phyloP scores from a whole-genome alignment of 2,888 invertebrate species.

The Anagyrus pseudococci region DNA sequence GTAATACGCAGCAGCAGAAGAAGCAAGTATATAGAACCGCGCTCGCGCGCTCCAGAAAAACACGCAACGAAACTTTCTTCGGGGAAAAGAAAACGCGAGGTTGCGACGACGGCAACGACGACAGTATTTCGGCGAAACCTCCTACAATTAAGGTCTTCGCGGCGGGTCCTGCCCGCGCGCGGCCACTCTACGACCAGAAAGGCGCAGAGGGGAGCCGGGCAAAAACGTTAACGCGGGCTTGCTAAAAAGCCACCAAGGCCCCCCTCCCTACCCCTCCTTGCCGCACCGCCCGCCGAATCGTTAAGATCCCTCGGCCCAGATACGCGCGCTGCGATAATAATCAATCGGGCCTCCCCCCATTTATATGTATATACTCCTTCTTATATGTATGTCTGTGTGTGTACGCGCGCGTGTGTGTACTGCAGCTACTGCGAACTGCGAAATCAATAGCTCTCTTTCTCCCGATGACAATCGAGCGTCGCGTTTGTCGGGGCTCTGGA shows the following conservation, averaged over 20 bases:
- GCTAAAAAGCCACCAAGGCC: constrained; percentile 5
- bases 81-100: background rate
- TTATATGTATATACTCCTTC: too few species aligned
- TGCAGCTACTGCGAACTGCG: too few species aligned
- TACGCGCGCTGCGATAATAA: constrained; percentile 14
- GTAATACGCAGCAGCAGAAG: background rate
- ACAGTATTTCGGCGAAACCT: background rate
- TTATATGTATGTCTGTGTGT: too few species aligned
- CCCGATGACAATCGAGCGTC: too few species aligned
- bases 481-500: too few species aligned
- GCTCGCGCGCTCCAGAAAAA: too few species aligned
- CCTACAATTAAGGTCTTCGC: background rate
- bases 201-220: background rate
- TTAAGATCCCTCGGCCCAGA: constrained; percentile 9
- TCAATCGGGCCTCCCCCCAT: constrained; percentile 1
- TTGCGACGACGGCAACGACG: background rate
- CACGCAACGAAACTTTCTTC: background rate
- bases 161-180: background rate
- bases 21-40: too few species aligned
- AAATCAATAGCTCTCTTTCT: too few species aligned
- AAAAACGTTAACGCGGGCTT: background rate
- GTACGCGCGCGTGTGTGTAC: too few species aligned
- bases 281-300: background rate
- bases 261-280: too few species aligned
- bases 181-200: background rate